Evolutionary conservation across 2,113 vertebrate genomes (phyloP).

Genomic region (Eulacestoma nigropectus): DNA sequence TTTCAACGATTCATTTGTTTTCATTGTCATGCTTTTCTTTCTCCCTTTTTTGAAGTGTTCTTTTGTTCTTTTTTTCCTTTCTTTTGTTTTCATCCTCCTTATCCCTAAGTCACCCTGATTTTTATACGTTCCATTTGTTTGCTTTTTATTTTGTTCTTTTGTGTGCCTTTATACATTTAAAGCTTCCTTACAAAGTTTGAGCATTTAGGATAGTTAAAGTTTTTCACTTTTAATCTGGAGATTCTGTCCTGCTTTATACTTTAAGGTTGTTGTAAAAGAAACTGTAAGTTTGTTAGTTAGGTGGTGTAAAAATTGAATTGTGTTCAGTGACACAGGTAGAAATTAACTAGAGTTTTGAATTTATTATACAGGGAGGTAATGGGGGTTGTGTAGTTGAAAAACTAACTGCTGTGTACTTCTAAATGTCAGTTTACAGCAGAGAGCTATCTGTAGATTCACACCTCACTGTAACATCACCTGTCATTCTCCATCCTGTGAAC

Average conservation of each 20-base stretch:
- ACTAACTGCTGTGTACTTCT: not conserved
- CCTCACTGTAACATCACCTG: not conserved
- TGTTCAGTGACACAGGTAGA: not conserved
- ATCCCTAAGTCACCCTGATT: not conserved
- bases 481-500: not conserved
- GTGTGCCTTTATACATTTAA: not conserved
- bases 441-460: not conserved
- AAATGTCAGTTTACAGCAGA: not conserved
- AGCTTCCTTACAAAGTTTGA: not conserved
- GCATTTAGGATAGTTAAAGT: not conserved
- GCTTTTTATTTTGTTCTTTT: not conserved
- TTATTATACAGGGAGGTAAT: not conserved
- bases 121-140: not conserved
- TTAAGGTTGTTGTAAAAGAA: not conserved
- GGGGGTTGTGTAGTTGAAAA: not conserved
- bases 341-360: not conserved
- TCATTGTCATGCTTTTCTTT: conserved; percentile 2
- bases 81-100: not conserved
- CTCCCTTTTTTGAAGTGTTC: not conserved
- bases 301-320: not conserved
- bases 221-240: not conserved
- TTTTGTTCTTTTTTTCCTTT: not conserved
- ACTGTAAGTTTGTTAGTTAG: not conserved
- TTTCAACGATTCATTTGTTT: conserved; percentile 6
- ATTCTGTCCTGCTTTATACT: not conserved